Conservation (phyloP, 2,113 vertebrate genomes). For the Microtus oregoni region DNA sequence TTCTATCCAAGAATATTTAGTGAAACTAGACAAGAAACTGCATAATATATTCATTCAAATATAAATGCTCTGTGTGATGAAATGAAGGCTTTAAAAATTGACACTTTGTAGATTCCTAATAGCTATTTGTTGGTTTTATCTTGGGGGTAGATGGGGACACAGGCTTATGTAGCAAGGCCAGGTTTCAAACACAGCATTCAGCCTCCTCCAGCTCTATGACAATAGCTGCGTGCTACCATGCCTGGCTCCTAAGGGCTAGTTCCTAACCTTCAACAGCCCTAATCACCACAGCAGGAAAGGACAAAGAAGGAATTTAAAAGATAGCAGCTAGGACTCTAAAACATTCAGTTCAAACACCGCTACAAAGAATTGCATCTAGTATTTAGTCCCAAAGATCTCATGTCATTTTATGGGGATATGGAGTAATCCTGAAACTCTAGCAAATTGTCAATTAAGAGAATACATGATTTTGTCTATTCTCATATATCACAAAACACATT, state of each 20-base stretch:
- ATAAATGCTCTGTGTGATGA: slow-evolving; percentile 32
- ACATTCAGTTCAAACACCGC: slow-evolving; percentile 21
- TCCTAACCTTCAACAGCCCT: neutral
- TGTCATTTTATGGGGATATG: neutral
- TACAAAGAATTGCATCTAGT: slow-evolving; percentile 1
- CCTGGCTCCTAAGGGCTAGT: neutral
- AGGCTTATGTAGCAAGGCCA: neutral
- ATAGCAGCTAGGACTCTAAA: neutral
- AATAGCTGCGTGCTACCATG: neutral
- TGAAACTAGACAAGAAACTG: slow-evolving; percentile 44
- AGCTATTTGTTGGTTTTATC: neutral
- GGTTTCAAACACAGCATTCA: neutral
- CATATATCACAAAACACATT: slow-evolving; percentile 53
- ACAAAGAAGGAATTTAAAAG: neutral
- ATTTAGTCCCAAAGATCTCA: slow-evolving; percentile 43
- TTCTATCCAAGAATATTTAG: slow-evolving; percentile 45
- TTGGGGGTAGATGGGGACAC: neutral
- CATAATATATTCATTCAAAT: slow-evolving; percentile 32
- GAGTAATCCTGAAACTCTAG: slow-evolving; percentile 48
- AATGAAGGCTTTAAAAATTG: slow-evolving; percentile 10
- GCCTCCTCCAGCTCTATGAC: neutral
- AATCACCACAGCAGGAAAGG: neutral
- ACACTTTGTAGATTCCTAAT: neutral
- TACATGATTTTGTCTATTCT: slow-evolving; percentile 60
- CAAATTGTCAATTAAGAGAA: slow-evolving; percentile 33